A percentile compares a stretch with the other conserved stretches of the same genome.
phyloP scores from a whole-genome alignment of 2,113 vertebrate species.

The Indicator maculatus region DNA sequence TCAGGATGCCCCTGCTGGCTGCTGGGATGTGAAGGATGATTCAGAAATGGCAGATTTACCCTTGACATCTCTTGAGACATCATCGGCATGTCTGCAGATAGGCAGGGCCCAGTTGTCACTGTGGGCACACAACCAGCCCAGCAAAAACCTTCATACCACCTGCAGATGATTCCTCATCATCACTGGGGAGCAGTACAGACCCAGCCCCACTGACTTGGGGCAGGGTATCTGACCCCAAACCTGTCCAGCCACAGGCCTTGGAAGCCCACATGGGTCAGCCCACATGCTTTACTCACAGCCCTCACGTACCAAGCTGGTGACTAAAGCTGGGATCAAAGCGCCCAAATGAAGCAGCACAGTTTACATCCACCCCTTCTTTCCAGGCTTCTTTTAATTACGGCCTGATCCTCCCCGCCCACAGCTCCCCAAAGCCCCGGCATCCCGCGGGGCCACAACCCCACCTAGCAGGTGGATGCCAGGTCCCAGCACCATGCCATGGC shows the following conservation, averaged over 20 bases:
- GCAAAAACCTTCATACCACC: background rate
- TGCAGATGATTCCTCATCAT: fast-evolving
- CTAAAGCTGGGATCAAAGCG: constrained; percentile 33
- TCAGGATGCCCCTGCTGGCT: background rate
- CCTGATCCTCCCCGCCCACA: background rate
- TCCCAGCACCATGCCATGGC: fast-evolving
- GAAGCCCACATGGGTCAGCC: background rate
- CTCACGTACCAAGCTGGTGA: constrained; percentile 42
- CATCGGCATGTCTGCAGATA: fast-evolving
- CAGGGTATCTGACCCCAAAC: background rate
- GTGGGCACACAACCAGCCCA: background rate
- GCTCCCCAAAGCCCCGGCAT: background rate
- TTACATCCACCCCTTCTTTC: constrained; percentile 42
- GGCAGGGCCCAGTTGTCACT: background rate
- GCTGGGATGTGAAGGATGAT: fast-evolving
- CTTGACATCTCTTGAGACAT: background rate
- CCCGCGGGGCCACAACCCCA: background rate
- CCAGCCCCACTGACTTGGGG: fast-evolving
- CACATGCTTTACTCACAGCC: background rate
- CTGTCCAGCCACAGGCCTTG: fast-evolving
- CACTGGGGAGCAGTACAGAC: background rate
- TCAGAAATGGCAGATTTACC: background rate
- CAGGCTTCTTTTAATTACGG: constrained; percentile 42
- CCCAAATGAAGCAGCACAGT: constrained; percentile 30
- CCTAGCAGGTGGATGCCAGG: background rate